Evolutionary conservation across 2,888 invertebrate genomes (phyloP).

Genomic region (Cataglyphis rosenhaueri): DNA sequence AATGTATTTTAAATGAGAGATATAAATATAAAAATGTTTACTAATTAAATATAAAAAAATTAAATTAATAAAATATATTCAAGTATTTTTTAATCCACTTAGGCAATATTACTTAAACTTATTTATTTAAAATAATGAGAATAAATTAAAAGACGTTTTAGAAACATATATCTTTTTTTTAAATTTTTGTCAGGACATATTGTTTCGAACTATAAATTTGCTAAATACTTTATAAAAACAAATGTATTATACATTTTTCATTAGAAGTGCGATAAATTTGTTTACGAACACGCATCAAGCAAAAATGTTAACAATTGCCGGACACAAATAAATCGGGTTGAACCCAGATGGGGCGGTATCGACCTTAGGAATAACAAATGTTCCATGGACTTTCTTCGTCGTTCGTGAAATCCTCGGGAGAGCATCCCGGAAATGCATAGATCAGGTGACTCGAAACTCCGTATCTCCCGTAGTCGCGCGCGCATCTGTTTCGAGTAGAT

Average conservation of each 20-base stretch:
- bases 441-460: slow-evolving; percentile 27
- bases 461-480: not conserved
- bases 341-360: slow-evolving; percentile 3
- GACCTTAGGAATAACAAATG: slow-evolving; percentile 24
- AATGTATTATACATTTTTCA: not conserved
- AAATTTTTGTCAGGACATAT: not conserved
- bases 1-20: slow-evolving; percentile 22
- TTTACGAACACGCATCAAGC: not conserved
- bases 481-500: not conserved
- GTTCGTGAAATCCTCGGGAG: not conserved
- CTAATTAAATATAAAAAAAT: not conserved
- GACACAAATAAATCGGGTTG: slow-evolving; percentile 3
- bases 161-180: not conserved
- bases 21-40: not conserved
- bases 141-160: not conserved
- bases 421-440: slow-evolving; percentile 16
- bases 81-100: not conserved
- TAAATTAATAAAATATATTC: not conserved
- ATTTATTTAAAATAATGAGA: not conserved
- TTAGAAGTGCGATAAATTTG: slow-evolving; percentile 1
- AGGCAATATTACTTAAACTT: not conserved
- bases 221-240: not conserved
- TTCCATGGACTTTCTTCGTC: slow-evolving; percentile 14
- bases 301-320: not conserved
- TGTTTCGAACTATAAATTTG: not conserved